Evolutionary conservation across 2,113 vertebrate species (phyloP), one percentile per base, ranked within the genome.

Genomic region (Ivindomyrus marchei): DNA sequence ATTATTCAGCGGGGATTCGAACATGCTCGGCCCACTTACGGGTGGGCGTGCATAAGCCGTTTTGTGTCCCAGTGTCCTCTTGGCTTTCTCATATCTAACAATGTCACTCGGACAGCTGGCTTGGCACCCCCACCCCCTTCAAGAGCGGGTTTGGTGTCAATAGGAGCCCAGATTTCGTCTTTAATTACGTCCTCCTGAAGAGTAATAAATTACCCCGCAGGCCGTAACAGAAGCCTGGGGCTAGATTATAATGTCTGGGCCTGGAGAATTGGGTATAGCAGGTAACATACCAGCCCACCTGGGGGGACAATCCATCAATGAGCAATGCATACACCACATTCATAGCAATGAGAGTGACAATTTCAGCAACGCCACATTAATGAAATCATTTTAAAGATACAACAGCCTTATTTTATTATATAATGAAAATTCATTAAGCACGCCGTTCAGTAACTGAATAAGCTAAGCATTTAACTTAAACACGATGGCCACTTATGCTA

Each of bases 131-230:
- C 74, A 0, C 74, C 74, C 74, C 74, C 74, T 56, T 50, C 74
- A 42, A 42, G 74, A 39, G 52, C 4, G n/a, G 7, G 66, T 80
- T 88, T 88, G 56, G 85, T 74, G 66, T 83, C 85, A 52, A 56
- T 77, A 90, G 47, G 66, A 86, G 85, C 53, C 50, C 36, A 88
- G 85, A 52, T 47, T 46, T 77, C 49, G n/a, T 17, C 58, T 80
- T 88, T 88, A 77, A 90, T 77, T 46, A 90, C 74, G 4, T 87
- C 58, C 46, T 80, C 62, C 89, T 88, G 85, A 80, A 90, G 85
- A 56, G 45, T 80, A 66, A 45, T 88, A 53, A 90, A 88, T 88
- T n/a, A 90, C 42, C 86, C 62, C 24, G 39, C 36, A 52, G 58
- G 39, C 49, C 85, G 15, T 46, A 56, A 88, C 56, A 52, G 47